Evolutionary conservation across 1,140 invertebrate species (phyloP), one percentile per base, ranked within the genome.

Genomic region (Hyphantria cunea): DNA sequence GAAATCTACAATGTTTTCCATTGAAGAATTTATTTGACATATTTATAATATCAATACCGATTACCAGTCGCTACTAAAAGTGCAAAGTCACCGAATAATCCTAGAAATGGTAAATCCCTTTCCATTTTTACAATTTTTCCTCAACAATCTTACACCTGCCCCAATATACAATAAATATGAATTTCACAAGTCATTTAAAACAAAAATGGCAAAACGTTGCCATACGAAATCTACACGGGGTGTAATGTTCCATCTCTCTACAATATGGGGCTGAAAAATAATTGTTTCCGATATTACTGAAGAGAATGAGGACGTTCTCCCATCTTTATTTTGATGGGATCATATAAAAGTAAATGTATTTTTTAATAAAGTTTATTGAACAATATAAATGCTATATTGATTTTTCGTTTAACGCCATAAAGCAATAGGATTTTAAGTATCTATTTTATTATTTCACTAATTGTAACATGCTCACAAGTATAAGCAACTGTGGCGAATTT

Each of bases 211-310:
- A 17, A 47, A 33, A 56, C 25, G 44, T 15, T 41, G 11, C 39
- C 13, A 42, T 48, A 47, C 17, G 42, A 56, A 56, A 47, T 56
- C 42, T 48, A 45, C 39, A 55, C 41, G n/a, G 44, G 42, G 25
- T 25, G 25, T 58, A 48, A 48, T 41, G 45, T 52, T 48, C 47
- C 42, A 45, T 17, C 54, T 55, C 62, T 14, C n/a, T 17, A 50
- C 64, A 48, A 64, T 65, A 62, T 52, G 63, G n/a, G 62, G 64
- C 52, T 51, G 64, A 34, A 68, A 74, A 74, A 74, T 71, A 71
- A 74, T 74, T 70, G 68, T 68, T 74, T 74, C 72, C 72, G 55
- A 53, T 70, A 60, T 56, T 49, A 56, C 50, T 52, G 41, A 67
- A 67, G 42, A 37, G 15, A 34, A 51, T 50, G 34, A 31, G 49